phyloP scores from a whole-genome alignment of 2,888 invertebrate species.

The Drosophila recens region DNA sequence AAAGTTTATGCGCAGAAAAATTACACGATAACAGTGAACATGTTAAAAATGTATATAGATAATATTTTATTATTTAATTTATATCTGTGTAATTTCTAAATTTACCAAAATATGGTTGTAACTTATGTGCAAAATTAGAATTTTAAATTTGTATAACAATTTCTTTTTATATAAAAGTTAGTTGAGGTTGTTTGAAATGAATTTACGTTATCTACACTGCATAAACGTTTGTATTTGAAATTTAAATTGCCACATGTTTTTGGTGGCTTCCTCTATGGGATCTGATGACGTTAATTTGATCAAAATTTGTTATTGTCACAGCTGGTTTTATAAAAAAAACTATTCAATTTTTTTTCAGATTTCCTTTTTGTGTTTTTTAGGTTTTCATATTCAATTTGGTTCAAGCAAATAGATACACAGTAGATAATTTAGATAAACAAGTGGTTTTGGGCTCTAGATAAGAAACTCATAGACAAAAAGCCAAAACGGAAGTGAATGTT shows the following conservation, averaged over 20 bases:
- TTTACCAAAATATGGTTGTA: too few relatives aligned
- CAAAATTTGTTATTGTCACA: constrained; percentile 55
- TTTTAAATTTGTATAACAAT: too few relatives aligned
- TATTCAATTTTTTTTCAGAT: constrained; percentile 25
- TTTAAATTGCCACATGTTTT: constrained; percentile 38
- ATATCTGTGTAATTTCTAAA: too few relatives aligned
- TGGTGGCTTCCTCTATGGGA: constrained; percentile 17
- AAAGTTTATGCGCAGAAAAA: not conserved
- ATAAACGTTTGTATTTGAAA: not conserved
- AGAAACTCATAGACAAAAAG: constrained; percentile 30
- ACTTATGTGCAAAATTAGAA: too few relatives aligned
- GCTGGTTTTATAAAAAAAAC: constrained; percentile 47
- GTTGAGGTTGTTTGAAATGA: too few relatives aligned
- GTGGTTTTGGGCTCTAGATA: constrained; percentile 47
- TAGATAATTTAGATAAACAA: constrained; percentile 75
- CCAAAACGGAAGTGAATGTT: constrained; percentile 53
- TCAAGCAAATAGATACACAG: constrained; percentile 52
- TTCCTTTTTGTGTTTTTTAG: constrained; percentile 19
- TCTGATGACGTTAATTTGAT: constrained; percentile 53
- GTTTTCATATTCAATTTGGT: constrained; percentile 60
- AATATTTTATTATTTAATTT: too few relatives aligned
- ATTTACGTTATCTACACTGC: not conserved
- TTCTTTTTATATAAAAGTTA: too few relatives aligned
- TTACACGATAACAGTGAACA: not conserved
- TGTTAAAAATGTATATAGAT: too few relatives aligned